Conservation (phyloP, 2,888 invertebrate species). For the Mesorhabditis sp. region DNA sequence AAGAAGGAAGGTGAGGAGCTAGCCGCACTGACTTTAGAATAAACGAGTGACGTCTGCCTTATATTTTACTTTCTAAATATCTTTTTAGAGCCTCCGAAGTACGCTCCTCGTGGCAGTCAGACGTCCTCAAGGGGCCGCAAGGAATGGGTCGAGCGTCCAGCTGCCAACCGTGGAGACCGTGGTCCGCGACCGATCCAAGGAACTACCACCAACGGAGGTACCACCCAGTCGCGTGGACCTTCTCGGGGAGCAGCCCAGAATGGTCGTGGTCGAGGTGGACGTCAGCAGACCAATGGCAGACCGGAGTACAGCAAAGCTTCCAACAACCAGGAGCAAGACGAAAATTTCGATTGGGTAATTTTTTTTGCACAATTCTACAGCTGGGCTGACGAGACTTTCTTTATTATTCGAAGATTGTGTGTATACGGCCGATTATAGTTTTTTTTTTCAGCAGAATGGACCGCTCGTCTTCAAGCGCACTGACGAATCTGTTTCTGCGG, state of each 20-base stretch:
- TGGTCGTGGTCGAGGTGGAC: conserved; percentile 8
- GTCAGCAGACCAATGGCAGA: conserved; percentile 7
- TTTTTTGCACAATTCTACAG: neutral
- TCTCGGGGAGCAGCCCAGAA: conserved; percentile 10
- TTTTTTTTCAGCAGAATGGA: conserved; percentile 18
- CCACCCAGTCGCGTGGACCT: neutral
- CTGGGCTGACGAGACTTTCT: neutral
- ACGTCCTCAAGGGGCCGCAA: conserved; percentile 14
- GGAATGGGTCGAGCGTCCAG: conserved; percentile 23
- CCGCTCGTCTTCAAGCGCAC: conserved; percentile 18
- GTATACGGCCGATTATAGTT: neutral
- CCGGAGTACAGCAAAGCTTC: conserved; percentile 12
- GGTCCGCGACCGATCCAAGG: conserved; percentile 24
- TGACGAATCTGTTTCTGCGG: neutral
- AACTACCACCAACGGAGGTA: conserved; percentile 13
- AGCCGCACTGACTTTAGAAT: neutral
- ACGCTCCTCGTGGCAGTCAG: neutral
- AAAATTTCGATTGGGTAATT: conserved; percentile 21
- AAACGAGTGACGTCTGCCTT: neutral
- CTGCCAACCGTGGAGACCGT: conserved; percentile 21
- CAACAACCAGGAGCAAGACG: conserved; percentile 17
- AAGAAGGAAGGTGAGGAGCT: conserved; percentile 33
- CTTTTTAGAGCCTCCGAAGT: neutral
- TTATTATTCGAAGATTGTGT: neutral
- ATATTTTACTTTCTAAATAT: neutral